A percentile compares a stretch with the other conserved stretches of the same genome.
Conservation (phyloP, 53 echinoderm and acorn worm genomes). For the Antedon mediterranea region DNA sequence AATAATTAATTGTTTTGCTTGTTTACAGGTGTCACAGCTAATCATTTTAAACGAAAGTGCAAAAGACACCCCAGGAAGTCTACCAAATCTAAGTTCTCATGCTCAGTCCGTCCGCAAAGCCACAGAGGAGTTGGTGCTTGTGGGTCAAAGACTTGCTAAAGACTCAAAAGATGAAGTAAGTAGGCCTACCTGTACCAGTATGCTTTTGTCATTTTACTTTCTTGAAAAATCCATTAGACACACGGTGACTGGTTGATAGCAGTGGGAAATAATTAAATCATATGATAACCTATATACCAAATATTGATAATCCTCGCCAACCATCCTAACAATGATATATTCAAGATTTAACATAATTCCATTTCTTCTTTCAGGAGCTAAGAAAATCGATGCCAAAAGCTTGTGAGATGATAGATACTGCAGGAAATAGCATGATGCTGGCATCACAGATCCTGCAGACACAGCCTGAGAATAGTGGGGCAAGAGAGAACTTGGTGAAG, state of each 20-base stretch:
- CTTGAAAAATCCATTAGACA: too few relatives aligned
- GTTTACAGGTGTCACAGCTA: slow-evolving; percentile 57
- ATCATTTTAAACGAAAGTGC: slow-evolving; percentile 60
- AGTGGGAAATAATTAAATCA: too few relatives aligned
- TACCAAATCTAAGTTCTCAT: slow-evolving; percentile 63
- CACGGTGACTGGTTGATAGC: too few relatives aligned
- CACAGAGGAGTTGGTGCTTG: slow-evolving; percentile 53
- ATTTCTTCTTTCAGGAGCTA: slow-evolving; percentile 31
- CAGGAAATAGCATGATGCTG: slow-evolving; percentile 66
- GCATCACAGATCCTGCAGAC: slow-evolving; percentile 71
- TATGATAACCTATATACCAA: too few relatives aligned
- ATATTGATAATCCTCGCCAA: too few relatives aligned
- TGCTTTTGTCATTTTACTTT: too few relatives aligned
- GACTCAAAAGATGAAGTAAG: slow-evolving; percentile 70
- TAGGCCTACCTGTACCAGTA: too few relatives aligned
- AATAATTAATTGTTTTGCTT: neutral
- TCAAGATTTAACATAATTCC: neutral
- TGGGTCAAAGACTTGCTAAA: slow-evolving; percentile 40
- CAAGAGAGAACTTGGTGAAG: slow-evolving; percentile 63
- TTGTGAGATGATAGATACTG: slow-evolving; percentile 35
- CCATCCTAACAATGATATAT: too few relatives aligned
- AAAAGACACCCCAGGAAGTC: slow-evolving; percentile 35
- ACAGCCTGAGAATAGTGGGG: slow-evolving; percentile 36
- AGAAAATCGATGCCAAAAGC: slow-evolving; percentile 52
- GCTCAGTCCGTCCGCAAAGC: slow-evolving; percentile 64